Percentiles rank a stretch among this genome's conserved stretches.
These are phyloP conservation scores for Cloeon dipterum DNA, from an alignment of 2,888 invertebrate genomes.

Conservation along the genomic window DNA sequence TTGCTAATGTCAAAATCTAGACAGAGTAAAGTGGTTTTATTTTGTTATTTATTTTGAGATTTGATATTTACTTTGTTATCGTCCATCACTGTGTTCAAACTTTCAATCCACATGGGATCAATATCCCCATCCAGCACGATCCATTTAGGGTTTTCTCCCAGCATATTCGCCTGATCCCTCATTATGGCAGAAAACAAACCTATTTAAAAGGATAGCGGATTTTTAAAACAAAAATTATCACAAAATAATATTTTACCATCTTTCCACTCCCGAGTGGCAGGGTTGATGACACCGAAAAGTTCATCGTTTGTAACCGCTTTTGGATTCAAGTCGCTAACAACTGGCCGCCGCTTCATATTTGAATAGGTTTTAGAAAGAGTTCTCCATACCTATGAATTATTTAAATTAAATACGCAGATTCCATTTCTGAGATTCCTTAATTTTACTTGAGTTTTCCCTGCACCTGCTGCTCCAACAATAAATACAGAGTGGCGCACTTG, in stretches of 20 bases:
- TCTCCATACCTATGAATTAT: constrained; percentile 60
- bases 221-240: too few species aligned
- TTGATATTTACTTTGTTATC: constrained; percentile 95
- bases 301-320: constrained; percentile 93
- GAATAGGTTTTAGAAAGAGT: constrained; percentile 62
- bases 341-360: constrained; percentile 59
- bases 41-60: not conserved
- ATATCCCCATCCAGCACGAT: constrained; percentile 90
- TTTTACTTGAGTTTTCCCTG: constrained; percentile 62
- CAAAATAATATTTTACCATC: too few species aligned
- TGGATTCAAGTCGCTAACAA: constrained; percentile 78
- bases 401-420: too few species aligned
- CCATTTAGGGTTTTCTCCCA: constrained; percentile 76
- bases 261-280: constrained; percentile 83
- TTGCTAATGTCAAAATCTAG: constrained; percentile 67
- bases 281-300: constrained; percentile 82
- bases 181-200: constrained; percentile 83
- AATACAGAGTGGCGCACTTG: constrained; percentile 88
- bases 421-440: too few species aligned
- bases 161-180: constrained; percentile 79
- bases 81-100: constrained; percentile 89
- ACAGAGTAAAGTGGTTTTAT: not conserved
- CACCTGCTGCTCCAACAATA: constrained; percentile 65
- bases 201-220: constrained; percentile 7
- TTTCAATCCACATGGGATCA: constrained; percentile 97